Evolutionary conservation across 2,888 invertebrate genomes (phyloP).

Genomic region (Leucophenga montana): DNA sequence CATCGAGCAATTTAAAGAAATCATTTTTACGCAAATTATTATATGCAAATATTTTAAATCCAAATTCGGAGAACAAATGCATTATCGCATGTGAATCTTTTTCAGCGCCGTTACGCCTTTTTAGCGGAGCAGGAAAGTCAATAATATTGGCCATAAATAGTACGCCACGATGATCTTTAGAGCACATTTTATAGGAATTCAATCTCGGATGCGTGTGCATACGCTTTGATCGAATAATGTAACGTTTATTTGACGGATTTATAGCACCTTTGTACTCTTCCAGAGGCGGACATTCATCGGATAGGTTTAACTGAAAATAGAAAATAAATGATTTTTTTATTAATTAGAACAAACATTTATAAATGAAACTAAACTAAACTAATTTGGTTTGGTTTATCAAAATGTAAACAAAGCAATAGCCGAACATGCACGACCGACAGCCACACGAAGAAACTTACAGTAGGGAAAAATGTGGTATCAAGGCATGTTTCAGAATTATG

Average conservation of each 20-base stretch:
- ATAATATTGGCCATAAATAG: slow-evolving; percentile 79
- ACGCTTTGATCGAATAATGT: slow-evolving; percentile 54
- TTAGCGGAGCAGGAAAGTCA: slow-evolving; percentile 72
- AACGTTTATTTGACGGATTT: slow-evolving; percentile 32
- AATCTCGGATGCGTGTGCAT: slow-evolving; percentile 55
- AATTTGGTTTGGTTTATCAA: too few species aligned
- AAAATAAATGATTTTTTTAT: background rate
- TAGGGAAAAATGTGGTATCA: too few species aligned
- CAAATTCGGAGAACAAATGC: slow-evolving; percentile 77
- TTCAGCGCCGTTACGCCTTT: slow-evolving; percentile 77
- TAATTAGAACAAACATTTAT: too few species aligned
- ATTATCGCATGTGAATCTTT: slow-evolving; percentile 77
- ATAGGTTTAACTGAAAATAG: slow-evolving; percentile 5
- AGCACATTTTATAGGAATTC: slow-evolving; percentile 73
- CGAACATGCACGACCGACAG: too few species aligned
- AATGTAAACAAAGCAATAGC: too few species aligned
- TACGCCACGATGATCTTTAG: slow-evolving; percentile 76
- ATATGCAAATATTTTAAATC: slow-evolving; percentile 73
- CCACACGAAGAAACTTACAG: too few species aligned
- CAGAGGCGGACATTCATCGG: slow-evolving; percentile 40
- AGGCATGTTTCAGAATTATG: too few species aligned
- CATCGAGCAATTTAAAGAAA: slow-evolving; percentile 72
- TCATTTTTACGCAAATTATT: slow-evolving; percentile 65
- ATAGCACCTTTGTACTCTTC: slow-evolving; percentile 47
- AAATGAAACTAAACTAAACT: too few species aligned